phyloP scores from a whole-genome alignment of 2,113 vertebrate genomes.

The Paramormyrops kingsleyae region DNA sequence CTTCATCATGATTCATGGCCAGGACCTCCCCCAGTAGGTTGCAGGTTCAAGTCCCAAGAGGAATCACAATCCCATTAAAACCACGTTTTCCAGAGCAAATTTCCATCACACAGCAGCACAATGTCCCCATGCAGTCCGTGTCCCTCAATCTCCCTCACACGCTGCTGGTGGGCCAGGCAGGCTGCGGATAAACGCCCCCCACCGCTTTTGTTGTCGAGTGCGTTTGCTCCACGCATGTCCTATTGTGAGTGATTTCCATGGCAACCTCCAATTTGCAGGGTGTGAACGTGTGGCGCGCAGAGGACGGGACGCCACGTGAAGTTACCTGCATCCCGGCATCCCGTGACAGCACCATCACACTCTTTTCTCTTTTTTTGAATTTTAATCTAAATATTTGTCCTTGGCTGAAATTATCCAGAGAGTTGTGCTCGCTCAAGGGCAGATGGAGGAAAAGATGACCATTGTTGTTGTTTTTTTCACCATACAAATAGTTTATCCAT shows the following conservation, averaged over 20 bases:
- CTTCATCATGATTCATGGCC: neutral
- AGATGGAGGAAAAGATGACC: neutral
- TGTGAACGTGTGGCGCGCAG: neutral
- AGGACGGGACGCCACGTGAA: neutral
- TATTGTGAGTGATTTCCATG: slow-evolving; percentile 20
- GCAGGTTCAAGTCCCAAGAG: neutral
- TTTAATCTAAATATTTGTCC: slow-evolving; percentile 2
- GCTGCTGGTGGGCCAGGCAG: neutral
- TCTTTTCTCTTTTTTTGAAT: neutral
- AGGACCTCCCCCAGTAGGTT: neutral
- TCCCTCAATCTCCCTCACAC: neutral
- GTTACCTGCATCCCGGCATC: neutral
- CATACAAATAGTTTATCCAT: slow-evolving; percentile 1
- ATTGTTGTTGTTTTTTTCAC: neutral
- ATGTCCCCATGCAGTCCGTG: neutral
- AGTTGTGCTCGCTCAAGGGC: neutral
- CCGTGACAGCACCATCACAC: neutral
- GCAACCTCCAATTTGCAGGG: slow-evolving; percentile 24
- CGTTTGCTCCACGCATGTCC: neutral
- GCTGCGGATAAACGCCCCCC: neutral
- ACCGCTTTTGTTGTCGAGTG: neutral
- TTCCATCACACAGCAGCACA: neutral
- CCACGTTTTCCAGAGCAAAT: neutral
- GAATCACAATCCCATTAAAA: neutral
- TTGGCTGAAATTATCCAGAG: neutral